phyloP scores from a whole-genome alignment of 1,140 invertebrate genomes.

The Drosophila paulistorum region DNA sequence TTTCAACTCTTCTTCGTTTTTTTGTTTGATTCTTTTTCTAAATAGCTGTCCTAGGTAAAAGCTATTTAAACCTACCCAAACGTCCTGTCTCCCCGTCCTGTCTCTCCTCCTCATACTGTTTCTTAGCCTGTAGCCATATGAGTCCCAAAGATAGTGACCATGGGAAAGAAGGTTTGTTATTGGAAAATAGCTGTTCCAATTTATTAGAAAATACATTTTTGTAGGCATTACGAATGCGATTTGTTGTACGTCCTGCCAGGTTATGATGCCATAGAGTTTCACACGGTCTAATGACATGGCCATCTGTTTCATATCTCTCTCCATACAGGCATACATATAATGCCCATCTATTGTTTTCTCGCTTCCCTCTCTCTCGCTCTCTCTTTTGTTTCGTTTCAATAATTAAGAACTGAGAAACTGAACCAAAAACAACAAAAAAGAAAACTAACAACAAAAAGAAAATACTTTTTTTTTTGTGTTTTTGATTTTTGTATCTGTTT shows the following conservation, averaged over 20 bases:
- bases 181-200: too few species aligned
- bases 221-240: neutral
- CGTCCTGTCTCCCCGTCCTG: too few species aligned
- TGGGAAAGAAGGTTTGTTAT: too few species aligned
- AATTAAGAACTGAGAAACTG: conserved; percentile 3
- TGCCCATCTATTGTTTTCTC: neutral
- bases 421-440: neutral
- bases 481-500: conserved; percentile 2
- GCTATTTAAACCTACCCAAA: too few species aligned
- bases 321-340: neutral
- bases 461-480: neutral
- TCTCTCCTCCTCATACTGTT: too few species aligned
- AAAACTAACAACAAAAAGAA: conserved; percentile 2
- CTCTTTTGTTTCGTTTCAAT: neutral
- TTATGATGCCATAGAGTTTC: neutral
- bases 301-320: neutral
- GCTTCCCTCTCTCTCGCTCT: neutral
- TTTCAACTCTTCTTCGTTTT: too few species aligned
- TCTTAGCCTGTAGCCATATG: too few species aligned
- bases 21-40: too few species aligned
- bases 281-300: neutral
- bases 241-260: conserved; percentile 15
- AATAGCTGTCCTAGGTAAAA: too few species aligned
- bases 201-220: neutral
- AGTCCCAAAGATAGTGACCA: too few species aligned